A percentile compares a stretch with the other conserved stretches of the same genome.
Conservation (phyloP, 2,797 vertebrate species). For the Cynodonichthys magdalenae region DNA sequence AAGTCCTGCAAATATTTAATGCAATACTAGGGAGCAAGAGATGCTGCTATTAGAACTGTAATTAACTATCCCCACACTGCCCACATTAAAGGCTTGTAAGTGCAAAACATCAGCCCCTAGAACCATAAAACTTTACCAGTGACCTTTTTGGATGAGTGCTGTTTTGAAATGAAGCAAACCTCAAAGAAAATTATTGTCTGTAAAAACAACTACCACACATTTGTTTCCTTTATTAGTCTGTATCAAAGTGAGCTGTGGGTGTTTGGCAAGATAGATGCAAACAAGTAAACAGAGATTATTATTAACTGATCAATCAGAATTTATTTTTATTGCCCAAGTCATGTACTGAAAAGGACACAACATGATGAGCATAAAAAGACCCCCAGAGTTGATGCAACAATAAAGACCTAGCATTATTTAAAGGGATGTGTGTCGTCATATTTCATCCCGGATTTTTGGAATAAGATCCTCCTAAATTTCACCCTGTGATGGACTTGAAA, state of each 20-base stretch:
- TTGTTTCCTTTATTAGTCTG: not conserved
- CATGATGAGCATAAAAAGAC: not conserved
- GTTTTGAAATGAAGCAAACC: not conserved
- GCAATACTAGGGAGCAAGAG: not conserved
- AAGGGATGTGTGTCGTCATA: too few species aligned
- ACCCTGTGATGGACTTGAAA: too few species aligned
- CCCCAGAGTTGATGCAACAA: not conserved
- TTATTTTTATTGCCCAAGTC: too few species aligned
- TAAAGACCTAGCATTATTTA: too few species aligned
- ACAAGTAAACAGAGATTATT: conserved; percentile 20
- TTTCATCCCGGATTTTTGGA: too few species aligned
- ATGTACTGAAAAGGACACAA: too few species aligned
- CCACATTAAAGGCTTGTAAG: conserved; percentile 28
- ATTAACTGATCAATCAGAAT: not conserved
- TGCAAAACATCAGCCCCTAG: conserved; percentile 5
- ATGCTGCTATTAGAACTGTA: conserved; percentile 4
- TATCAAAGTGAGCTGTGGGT: conserved; percentile 27
- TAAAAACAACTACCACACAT: not conserved
- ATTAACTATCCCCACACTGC: conserved; percentile 5
- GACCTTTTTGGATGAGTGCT: not conserved
- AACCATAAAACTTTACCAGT: conserved; percentile 21
- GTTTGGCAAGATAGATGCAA: conserved; percentile 23
- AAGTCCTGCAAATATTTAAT: conserved; percentile 11
- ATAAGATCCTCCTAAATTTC: too few species aligned
- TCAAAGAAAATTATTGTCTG: not conserved